Evolutionary conservation across 1,140 invertebrate genomes (phyloP), one percentile per base, ranked within the genome.

Genomic region (Cepaea nemoralis): DNA sequence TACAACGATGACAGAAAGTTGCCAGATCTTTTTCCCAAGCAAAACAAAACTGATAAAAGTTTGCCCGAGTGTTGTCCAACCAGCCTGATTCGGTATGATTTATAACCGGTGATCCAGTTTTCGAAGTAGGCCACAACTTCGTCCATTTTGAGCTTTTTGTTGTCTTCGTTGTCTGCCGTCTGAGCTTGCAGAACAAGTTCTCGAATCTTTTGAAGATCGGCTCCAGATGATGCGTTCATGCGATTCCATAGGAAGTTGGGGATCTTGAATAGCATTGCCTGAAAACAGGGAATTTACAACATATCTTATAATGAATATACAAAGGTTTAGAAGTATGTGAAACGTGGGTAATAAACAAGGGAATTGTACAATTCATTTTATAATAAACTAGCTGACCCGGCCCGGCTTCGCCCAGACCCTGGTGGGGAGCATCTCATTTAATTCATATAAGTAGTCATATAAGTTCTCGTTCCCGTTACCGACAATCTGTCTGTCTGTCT

Each of bases 1-100:
- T 93, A 93, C 39, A 93, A 83, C 63, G 88, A 89, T 8, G 90
- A 90, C 31, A 93, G 86, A 82, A 91, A 93, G 40, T 90, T 91
- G 5, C 92, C 92, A 82, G 91, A 90, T 67, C 91, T 76, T 70
- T 86, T 86, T n/a, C 85, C 86, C 27, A 85, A 86, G 16, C 88
- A 79, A 48, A 87, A 82, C 55, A 84, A 82, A 45, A 83, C 75
- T 1, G 78, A 45, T 82, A 81, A 19, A 83, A 27, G 16, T 77
- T 73, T 45, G 73, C 40, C 33, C 69, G 81, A 37, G 80, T 79
- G 24, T 83, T 76, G 24, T 84, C 83, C 42, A 86, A 69, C 12
- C 80, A 75, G 70, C 85, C 85, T 55, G 83, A 84, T 71, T 83
- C 83, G 50, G 88, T 89, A 37, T 69, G 39, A 45, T 45, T 66